Percentiles rank a stretch among this genome's conserved stretches.
Evolutionary conservation across 2,888 invertebrate species (phyloP).

Genomic region (Melieria picta): DNA sequence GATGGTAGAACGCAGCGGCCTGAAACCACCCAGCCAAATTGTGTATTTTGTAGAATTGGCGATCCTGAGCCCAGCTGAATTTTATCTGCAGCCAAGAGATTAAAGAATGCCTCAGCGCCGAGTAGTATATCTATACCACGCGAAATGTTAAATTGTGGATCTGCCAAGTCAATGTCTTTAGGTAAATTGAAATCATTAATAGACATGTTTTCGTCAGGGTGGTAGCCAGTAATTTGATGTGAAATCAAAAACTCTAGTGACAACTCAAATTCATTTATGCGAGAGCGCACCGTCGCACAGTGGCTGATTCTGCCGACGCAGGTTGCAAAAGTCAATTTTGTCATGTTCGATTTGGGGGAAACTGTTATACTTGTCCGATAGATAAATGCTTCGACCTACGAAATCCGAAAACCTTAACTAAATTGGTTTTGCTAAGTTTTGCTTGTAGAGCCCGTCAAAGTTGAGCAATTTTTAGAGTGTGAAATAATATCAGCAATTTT

Average conservation of each 20-base stretch:
- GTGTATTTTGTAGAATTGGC: conserved; percentile 38
- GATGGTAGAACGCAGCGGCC: conserved; percentile 7
- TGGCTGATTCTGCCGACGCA: no score
- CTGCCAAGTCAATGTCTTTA: conserved; percentile 36
- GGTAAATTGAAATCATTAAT: conserved; percentile 6
- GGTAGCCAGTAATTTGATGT: conserved; percentile 18
- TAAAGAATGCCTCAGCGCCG: conserved; percentile 29
- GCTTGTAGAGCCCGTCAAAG: no score
- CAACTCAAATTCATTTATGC: conserved; percentile 18
- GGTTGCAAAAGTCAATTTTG: no score
- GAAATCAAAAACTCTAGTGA: conserved; percentile 27
- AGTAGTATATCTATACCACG: conserved; percentile 32
- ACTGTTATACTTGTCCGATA: no score
- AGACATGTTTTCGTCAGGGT: conserved; percentile 26
- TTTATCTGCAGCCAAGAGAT: conserved; percentile 7
- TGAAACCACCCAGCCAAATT: conserved; percentile 30
- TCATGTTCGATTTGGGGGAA: no score
- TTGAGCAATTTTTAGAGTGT: no score
- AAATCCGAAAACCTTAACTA: no score
- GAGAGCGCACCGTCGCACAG: conserved; percentile 31
- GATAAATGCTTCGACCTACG: no score
- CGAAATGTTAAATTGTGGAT: conserved; percentile 36
- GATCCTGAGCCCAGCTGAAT: conserved; percentile 18
- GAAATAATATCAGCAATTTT: no score
- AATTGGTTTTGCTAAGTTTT: no score